Conservation (phyloP, 2,888 invertebrate genomes). For the Aethes cnicana region DNA sequence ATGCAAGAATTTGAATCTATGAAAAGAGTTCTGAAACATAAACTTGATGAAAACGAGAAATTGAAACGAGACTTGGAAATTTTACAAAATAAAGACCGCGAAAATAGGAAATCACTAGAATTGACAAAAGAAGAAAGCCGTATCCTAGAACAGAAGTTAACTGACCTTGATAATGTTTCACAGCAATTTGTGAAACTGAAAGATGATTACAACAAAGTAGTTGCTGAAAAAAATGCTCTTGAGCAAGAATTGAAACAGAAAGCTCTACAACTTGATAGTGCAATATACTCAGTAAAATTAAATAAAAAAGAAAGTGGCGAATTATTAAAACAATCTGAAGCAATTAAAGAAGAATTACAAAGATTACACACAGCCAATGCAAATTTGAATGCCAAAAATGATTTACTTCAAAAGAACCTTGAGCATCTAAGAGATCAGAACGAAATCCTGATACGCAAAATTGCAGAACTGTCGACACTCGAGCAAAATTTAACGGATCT, state of each 20-base stretch:
- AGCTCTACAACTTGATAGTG: slow-evolving; percentile 45
- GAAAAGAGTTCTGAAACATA: slow-evolving; percentile 38
- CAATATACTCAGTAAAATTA: slow-evolving; percentile 43
- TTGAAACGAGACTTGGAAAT: slow-evolving; percentile 32
- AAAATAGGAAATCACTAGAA: slow-evolving; percentile 49
- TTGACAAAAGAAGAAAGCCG: slow-evolving; percentile 53
- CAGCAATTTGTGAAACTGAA: slow-evolving; percentile 45
- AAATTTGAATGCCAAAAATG: slow-evolving; percentile 46
- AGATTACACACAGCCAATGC: slow-evolving; percentile 43
- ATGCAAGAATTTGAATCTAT: slow-evolving; percentile 42
- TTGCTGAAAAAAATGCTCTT: slow-evolving; percentile 47
- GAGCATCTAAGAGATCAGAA: slow-evolving; percentile 41
- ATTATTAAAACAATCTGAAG: slow-evolving; percentile 46
- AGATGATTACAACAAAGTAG: slow-evolving; percentile 45
- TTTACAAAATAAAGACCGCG: slow-evolving; percentile 51
- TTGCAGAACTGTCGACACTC: slow-evolving; percentile 37
- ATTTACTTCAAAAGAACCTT: slow-evolving; percentile 42
- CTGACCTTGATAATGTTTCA: slow-evolving; percentile 44
- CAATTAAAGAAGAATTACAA: slow-evolving; percentile 44
- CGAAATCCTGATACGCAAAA: slow-evolving; percentile 39
- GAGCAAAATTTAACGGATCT: slow-evolving; percentile 43
- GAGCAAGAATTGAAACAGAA: slow-evolving; percentile 49
- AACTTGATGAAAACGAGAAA: slow-evolving; percentile 45
- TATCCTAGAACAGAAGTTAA: slow-evolving; percentile 48
- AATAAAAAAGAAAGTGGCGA: slow-evolving; percentile 51